Evolutionary conservation across 2,888 invertebrate species (phyloP).

Genomic region (Atrina japonica): DNA sequence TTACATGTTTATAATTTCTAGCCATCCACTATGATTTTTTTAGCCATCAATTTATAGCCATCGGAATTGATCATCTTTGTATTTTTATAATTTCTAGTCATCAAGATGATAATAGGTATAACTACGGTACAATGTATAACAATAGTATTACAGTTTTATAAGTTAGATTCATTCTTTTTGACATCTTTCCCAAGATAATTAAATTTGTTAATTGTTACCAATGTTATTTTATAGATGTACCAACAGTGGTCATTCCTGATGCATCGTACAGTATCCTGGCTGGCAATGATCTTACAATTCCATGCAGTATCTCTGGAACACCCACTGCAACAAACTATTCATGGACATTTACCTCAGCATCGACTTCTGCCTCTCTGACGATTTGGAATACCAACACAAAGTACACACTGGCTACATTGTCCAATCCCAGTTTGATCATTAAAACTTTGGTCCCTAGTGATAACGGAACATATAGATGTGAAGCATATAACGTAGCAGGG

Average conservation of each 20-base stretch:
- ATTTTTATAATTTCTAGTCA: too few species aligned
- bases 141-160: too few species aligned
- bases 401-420: not conserved
- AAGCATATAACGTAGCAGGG: constrained; percentile 30
- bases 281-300: not conserved
- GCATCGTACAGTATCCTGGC: not conserved
- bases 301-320: constrained; percentile 4
- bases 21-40: too few species aligned
- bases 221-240: not conserved
- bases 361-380: not conserved
- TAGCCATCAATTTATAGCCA: too few species aligned
- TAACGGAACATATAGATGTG: constrained; percentile 24
- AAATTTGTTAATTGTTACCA: too few species aligned
- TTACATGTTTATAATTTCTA: too few species aligned
- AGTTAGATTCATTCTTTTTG: too few species aligned
- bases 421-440: constrained; percentile 20
- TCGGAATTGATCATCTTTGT: too few species aligned
- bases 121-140: too few species aligned
- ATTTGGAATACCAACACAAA: not conserved
- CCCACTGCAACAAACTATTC: not conserved
- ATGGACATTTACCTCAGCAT: constrained; percentile 14
- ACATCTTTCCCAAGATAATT: too few species aligned
- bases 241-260: not conserved
- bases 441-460: constrained; percentile 6
- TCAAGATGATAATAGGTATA: too few species aligned